phyloP scores from a whole-genome alignment of 2,888 invertebrate genomes.

The Chesias legatella region DNA sequence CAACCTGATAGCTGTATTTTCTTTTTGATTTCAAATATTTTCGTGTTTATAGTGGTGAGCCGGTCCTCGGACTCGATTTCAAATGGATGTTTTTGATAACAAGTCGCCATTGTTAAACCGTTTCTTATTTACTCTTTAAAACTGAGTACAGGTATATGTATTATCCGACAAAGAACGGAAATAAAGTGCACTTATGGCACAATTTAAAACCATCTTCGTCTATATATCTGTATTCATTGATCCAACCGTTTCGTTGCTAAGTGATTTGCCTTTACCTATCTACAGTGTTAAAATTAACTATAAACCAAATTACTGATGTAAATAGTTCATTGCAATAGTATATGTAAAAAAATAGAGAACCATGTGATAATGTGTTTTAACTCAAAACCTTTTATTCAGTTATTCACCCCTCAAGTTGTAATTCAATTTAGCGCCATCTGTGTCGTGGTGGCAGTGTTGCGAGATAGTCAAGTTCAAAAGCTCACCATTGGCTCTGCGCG shows the following conservation, averaged over 20 bases:
- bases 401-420: slow-evolving; percentile 40
- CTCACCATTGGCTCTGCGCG: slow-evolving; percentile 61
- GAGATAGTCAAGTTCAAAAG: slow-evolving; percentile 59
- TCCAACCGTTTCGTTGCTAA: slow-evolving; percentile 9
- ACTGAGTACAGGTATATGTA: too few species aligned
- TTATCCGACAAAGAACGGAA: too few species aligned
- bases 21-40: slow-evolving; percentile 92
- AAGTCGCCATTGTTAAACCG: slow-evolving; percentile 46
- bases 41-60: slow-evolving; percentile 84
- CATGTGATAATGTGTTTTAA: not conserved
- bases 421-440: slow-evolving; percentile 59
- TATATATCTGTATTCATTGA: slow-evolving; percentile 6
- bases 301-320: too few species aligned
- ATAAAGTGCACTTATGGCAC: too few species aligned
- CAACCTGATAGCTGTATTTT: slow-evolving; percentile 91
- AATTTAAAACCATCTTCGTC: too few species aligned
- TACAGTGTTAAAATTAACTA: too few species aligned
- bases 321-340: too few species aligned
- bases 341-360: too few species aligned
- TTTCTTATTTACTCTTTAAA: not conserved
- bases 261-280: not conserved
- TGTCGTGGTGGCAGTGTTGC: slow-evolving; percentile 36
- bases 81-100: slow-evolving; percentile 76
- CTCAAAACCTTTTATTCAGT: slow-evolving; percentile 1
- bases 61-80: slow-evolving; percentile 75